These are phyloP conservation scores for Ecliptopera silaceata DNA, from an alignment of 2,888 invertebrate genomes.

Conservation along the genomic window DNA sequence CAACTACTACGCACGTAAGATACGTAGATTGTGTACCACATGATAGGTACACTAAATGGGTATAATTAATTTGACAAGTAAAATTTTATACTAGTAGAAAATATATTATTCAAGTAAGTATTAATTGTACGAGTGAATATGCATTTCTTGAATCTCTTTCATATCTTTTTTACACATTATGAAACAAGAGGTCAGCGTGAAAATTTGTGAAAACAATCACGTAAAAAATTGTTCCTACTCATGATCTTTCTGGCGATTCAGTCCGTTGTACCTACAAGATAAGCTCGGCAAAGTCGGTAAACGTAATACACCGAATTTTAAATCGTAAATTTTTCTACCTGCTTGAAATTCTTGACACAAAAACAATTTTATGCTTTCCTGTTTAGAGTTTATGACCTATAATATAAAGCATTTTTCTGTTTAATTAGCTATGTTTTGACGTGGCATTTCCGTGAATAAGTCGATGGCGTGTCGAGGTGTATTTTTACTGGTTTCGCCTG, in stretches of 20 bases:
- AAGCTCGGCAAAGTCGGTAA: conserved; percentile 7
- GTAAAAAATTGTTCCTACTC: background rate
- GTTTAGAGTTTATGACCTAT: conserved; percentile 18
- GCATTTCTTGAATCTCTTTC: background rate
- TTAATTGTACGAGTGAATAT: no score
- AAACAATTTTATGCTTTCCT: conserved; percentile 26
- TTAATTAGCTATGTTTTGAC: conserved; percentile 19
- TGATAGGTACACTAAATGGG: no score
- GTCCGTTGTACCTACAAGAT: background rate
- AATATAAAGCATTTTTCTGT: conserved; percentile 14
- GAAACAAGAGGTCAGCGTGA: background rate
- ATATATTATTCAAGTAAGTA: no score
- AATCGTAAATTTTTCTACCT: conserved; percentile 23
- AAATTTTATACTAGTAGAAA: no score
- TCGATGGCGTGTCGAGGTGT: conserved; percentile 26
- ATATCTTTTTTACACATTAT: background rate
- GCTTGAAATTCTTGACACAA: conserved; percentile 25
- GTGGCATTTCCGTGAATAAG: conserved; percentile 16
- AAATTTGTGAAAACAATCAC: conserved; percentile 5
- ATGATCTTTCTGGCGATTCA: conserved; percentile 10
- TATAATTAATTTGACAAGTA: no score
- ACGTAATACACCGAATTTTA: conserved; percentile 11
- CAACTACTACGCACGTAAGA: no score
- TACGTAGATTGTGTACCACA: no score
- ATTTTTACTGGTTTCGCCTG: conserved; percentile 27